Evolutionary conservation across 2,797 vertebrate species (phyloP).

Genomic region (Rhinophrynus dorsalis): DNA sequence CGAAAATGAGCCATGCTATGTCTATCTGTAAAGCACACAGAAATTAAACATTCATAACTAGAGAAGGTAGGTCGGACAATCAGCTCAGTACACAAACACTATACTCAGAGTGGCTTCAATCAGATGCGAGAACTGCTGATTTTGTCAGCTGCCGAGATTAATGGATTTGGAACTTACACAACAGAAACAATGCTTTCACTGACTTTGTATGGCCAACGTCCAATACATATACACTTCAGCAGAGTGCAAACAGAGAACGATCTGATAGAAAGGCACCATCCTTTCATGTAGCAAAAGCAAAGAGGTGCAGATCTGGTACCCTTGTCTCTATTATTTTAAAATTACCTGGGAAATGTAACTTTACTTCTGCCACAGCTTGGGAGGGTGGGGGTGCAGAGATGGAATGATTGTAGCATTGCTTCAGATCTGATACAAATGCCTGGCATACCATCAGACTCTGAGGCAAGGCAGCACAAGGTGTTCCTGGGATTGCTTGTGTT

Average conservation of each 20-base stretch:
- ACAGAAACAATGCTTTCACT: conserved; percentile 56
- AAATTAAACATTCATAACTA: conserved; percentile 20
- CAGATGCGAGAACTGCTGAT: conserved; percentile 41
- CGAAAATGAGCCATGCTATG: too few species aligned
- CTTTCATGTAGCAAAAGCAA: conserved; percentile 56
- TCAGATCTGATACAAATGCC: conserved; percentile 51
- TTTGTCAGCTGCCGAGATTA: conserved; percentile 53
- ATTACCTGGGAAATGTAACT: too few species aligned
- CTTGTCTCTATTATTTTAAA: conserved; percentile 3
- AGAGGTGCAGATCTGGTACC: conserved; percentile 52
- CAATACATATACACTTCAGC: conserved; percentile 58
- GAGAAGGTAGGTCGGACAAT: neutral
- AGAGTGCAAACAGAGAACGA: conserved; percentile 61
- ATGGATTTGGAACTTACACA: conserved; percentile 49
- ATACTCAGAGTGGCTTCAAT: conserved; percentile 35
- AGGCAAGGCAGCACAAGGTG: conserved; percentile 65
- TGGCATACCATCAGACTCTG: conserved; percentile 57
- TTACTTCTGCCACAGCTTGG: too few species aligned
- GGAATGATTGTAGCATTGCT: conserved; percentile 50
- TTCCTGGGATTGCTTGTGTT: conserved; percentile 54
- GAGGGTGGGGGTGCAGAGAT: too few species aligned
- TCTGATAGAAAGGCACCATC: conserved; percentile 52
- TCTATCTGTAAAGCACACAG: too few species aligned
- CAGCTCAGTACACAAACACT: conserved; percentile 34
- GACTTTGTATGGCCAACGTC: conserved; percentile 66